Base-by-base conservation (phyloP, 2,797 vertebrate species). In the Coregonus suidteri region DNA sequence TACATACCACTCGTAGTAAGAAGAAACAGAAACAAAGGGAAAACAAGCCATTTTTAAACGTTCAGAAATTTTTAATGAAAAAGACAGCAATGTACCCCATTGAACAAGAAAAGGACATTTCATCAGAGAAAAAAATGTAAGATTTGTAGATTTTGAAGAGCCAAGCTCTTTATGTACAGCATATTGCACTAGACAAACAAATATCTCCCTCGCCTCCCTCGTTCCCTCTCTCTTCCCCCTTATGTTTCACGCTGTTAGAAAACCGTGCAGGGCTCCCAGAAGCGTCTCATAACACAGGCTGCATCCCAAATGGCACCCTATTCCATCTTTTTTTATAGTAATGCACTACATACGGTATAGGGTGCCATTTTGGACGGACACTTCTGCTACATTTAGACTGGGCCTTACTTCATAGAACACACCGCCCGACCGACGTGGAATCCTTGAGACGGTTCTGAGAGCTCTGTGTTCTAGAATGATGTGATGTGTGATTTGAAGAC, bases 101-200 rank as follows among this genome's bases (percentile, higher is more conserved):
- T 90, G 81, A 91, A 93, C 92, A 92, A 91, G 86, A 88, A 86
- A 92, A 20, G 3, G 5, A 90, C 82, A 92, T 92, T 88, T 87
- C 76, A 47, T 79, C n/a, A 20, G 56, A 86, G 84, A 86, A 93
- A 91, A 86, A 93, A 88, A 81, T 81, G 87, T 92, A 90, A 91
- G 89, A 88, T 91, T 88, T 84, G 16, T 87, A 92, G 92, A 93
- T 90, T 91, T 89, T 84, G 16, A 86, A 92, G 93, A 93, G 91
- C 87, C 89, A 93, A 92, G 92, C 92, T 93, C 92, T 81, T 59
- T 93, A 93, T 93, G 86, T 94, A 94, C 93, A 93, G 93, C 93
- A 85, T 94, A 94, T 94, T 94, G 93, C 93, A 94, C 93, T 91
- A 92, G 91, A 91, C 92, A 92, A 91, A 89, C 53, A 74, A 41